Evolutionary conservation across 37 sponge, comb jelly and placozoan genomes (phyloP), one percentile per base, ranked within the genome.

Genomic region (Halisarca cf. caerulea): DNA sequence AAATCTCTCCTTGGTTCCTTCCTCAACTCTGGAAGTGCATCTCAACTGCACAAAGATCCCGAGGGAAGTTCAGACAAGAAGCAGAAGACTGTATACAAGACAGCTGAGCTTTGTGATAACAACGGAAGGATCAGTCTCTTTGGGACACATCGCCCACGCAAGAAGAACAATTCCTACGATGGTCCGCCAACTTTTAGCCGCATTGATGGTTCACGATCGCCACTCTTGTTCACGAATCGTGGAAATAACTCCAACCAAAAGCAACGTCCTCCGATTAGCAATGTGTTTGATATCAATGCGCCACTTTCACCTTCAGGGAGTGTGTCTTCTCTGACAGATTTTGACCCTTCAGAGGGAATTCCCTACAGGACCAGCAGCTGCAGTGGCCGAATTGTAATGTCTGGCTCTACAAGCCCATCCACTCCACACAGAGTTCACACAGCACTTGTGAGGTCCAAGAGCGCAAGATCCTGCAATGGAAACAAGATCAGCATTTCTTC

Each of bases 61-160:
- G 77, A 18, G 41, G 69, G 17, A 34, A 2, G 2, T 18, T 21
- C 20, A 23, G 77, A 74, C 2, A 40, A 24, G 45, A 39, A 40
- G 45, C 17, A 25, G 42, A 3, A 41, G 45, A 40, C 24, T 41
- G 77, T 74, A 17, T 74, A 74, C 77, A 74, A 74, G 24, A 74
- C 77, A 41, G 77, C 77, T 24, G 45, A 74, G 77, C n/a, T 74
- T 23, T 40, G 32, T 37, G 42, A 40, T 25, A n/a, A 36, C 24
- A 37, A 74, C 7, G 77, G 77, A 17, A 25, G 42, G 42, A 74
- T 74, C 24, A 21, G 44, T 24, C 25, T 74, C n/a, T 40, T 17
- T 17, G 77, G 77, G 11, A 42, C 11, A n/a, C 77, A 40, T 2
- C 77, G 40, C 5, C 0, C 2, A 41, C 42, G 45, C 42, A 74